Evolutionary conservation across 1,140 invertebrate genomes (phyloP).

Genomic region (Heterodera schachtii): DNA sequence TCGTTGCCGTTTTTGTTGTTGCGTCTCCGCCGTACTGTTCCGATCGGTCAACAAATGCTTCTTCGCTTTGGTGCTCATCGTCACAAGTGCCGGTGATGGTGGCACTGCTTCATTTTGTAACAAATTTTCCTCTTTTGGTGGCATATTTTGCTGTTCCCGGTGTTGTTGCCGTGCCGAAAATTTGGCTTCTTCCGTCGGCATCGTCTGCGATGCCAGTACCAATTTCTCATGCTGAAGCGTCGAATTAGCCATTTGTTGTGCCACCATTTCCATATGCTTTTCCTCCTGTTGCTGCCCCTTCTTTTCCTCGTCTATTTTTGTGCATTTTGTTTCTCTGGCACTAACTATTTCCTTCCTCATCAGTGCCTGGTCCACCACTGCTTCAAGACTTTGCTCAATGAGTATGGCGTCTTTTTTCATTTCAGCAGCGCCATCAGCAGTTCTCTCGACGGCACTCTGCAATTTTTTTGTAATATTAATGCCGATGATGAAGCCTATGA

Average conservation of each 20-base stretch:
- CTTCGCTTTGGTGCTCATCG: background rate
- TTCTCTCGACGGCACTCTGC: too few species aligned
- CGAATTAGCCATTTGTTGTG: background rate
- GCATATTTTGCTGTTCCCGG: background rate
- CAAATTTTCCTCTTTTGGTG: background rate
- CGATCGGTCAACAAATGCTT: background rate
- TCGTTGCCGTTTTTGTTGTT: too few species aligned
- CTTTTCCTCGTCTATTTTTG: constrained; percentile 9
- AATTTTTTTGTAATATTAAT: too few species aligned
- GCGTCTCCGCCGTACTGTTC: too few species aligned
- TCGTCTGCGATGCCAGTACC: background rate
- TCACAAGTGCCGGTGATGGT: background rate
- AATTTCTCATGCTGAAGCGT: too few species aligned
- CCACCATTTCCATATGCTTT: constrained; percentile 1
- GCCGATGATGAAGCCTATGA: too few species aligned
- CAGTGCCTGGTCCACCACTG: constrained; percentile 13
- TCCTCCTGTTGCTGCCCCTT: background rate
- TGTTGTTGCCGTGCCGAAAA: background rate
- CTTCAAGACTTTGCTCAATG: background rate
- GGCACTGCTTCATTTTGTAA: background rate
- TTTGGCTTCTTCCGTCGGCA: background rate
- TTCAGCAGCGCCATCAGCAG: too few species aligned
- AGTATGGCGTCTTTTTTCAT: too few species aligned
- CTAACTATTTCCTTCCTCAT: constrained; percentile 14
- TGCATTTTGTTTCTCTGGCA: background rate